Conservation (phyloP, 2,797 vertebrate genomes). For the Florisuga fusca region DNA sequence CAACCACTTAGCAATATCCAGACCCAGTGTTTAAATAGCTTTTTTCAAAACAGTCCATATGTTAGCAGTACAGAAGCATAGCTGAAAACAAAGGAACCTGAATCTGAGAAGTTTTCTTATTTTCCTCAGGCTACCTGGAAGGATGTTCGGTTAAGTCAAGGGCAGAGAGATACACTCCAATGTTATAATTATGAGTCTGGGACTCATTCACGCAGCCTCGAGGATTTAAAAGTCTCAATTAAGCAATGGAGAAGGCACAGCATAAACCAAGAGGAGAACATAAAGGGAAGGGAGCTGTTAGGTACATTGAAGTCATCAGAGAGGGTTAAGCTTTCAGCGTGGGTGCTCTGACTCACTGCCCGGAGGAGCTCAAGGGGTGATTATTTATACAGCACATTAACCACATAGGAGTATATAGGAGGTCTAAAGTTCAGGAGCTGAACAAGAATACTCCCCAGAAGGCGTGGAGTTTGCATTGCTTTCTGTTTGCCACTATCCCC, state of each 20-base stretch:
- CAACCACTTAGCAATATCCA: not conserved
- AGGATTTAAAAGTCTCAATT: not conserved
- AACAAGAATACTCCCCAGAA: conserved; percentile 21
- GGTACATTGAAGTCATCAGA: not conserved
- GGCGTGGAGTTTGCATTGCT: conserved; percentile 19
- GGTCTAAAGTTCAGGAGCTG: conserved; percentile 56
- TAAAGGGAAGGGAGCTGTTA: not conserved
- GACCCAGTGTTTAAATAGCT: not conserved
- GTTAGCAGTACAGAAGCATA: not conserved
- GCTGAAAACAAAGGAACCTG: not conserved
- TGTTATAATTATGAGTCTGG: not conserved
- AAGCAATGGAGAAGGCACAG: not conserved
- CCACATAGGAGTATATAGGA: not conserved
- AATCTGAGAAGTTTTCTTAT: not conserved
- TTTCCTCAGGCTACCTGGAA: not conserved
- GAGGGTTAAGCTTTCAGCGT: conserved; percentile 42
- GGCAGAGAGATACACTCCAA: not conserved
- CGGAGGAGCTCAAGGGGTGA: conserved; percentile 6
- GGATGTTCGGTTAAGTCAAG: not conserved
- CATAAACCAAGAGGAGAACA: not conserved
- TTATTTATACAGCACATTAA: conserved; percentile 50
- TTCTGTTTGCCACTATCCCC: not conserved
- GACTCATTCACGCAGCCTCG: not conserved
- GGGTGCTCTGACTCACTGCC: conserved; percentile 54
- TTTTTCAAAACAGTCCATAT: not conserved